Percentiles rank a stretch among this genome's conserved stretches.
phyloP scores from a whole-genome alignment of 30 jellyfish, hydroid and myxozoan genomes.

The Turritopsis dohrnii region DNA sequence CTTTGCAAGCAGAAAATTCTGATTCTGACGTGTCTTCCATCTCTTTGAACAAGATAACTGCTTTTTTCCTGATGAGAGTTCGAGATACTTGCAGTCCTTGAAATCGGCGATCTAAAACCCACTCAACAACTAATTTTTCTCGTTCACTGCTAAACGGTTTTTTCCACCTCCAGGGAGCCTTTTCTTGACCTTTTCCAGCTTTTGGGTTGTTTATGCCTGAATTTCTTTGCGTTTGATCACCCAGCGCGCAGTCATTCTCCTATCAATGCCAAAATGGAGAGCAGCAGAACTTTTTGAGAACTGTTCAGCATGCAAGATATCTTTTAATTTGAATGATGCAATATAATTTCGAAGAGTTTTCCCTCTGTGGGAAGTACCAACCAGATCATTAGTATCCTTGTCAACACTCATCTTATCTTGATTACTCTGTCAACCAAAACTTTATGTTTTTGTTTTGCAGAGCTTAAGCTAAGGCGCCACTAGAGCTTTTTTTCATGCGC shows the following conservation, averaged over 20 bases:
- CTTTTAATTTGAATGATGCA: conserved; percentile 3
- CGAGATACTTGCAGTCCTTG: conserved; percentile 11
- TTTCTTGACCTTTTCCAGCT: neutral
- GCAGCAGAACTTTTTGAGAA: conserved; percentile 4
- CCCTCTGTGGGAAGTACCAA: conserved; percentile 13
- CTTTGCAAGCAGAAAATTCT: neutral
- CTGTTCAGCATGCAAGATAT: neutral
- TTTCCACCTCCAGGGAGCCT: conserved; percentile 4
- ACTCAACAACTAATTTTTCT: neutral
- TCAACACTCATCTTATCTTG: too few relatives aligned
- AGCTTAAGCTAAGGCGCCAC: too few relatives aligned
- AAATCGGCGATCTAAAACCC: conserved; percentile 3
- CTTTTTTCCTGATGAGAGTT: neutral
- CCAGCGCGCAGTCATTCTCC: conserved; percentile 10
- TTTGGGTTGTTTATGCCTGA: conserved; percentile 4
- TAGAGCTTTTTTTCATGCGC: too few relatives aligned
- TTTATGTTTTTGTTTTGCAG: too few relatives aligned
- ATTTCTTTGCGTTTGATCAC: neutral
- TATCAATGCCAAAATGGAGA: conserved; percentile 1
- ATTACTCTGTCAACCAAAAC: too few relatives aligned
- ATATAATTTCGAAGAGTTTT: neutral
- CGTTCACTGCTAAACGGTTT: conserved; percentile 1
- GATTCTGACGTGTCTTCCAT: conserved; percentile 7
- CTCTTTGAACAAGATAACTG: neutral
- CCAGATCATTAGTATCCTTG: too few relatives aligned